Evolutionary conservation across 2,797 vertebrate genomes (phyloP), one percentile per base, ranked within the genome.

Genomic region (Bryconaethiops microstoma): DNA sequence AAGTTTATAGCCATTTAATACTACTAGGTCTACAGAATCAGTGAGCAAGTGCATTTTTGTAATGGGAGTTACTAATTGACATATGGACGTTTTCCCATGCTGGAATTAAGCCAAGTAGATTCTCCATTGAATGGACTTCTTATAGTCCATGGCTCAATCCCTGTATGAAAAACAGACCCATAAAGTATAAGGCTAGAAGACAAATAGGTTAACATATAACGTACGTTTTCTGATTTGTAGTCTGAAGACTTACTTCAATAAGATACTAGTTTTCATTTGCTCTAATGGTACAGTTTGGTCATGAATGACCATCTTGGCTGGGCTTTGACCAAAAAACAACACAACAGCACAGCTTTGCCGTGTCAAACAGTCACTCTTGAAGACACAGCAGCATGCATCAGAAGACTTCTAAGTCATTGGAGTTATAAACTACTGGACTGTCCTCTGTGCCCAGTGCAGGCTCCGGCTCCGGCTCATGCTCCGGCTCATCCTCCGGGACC

Each of bases 381-480:
- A 76, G 35, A 70, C 39, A 73, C 62, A 40, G 17, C 60, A 39
- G 0, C 45, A 64, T 19, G 25, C 25, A 74, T 94, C 92, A 99
- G 90, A 99, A 99, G 57, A 97, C 95, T 84, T 99, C 97, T 74
- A 99, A 87, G 87, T 99, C 97, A 0, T 92, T 90, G 6, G 95
- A 88, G 82, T 92, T 95, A 88, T 99, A 98, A n/a, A 99, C 92
- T 68, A 98, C 97, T 10, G 96, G 88, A 4, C 89, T 89, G 52
- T 99, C 97, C 81, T 99, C 97, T 0, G 90, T 91, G 63, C 96
- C 97, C 81, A 94, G 76, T 59, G 95, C 94, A 10, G 92, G 79
- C 83, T 97, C 96, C 0, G 91, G 23, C 10, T 77, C 80, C n/a
- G n/a, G n/a, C n/a, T n/a, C n/a, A n/a, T n/a, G 79, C 83, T 97